A percentile compares a stretch with the other conserved stretches of the same genome.
Conservation (phyloP, 2,888 invertebrate genomes). For the Lithosia quadra region DNA sequence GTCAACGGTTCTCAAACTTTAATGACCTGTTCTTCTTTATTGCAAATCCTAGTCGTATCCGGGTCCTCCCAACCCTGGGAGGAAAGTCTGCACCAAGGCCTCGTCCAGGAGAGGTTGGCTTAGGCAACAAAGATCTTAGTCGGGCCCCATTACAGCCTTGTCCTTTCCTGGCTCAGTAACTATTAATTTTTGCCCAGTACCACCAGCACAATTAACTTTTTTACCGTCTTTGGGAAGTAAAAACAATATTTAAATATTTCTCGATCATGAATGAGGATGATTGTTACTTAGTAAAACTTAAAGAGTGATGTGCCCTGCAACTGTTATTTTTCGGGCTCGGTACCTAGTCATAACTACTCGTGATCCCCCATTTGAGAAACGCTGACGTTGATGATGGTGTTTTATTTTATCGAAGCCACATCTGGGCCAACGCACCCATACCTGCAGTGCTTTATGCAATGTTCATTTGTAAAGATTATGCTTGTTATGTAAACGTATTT, state of each 20-base stretch:
- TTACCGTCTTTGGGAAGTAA: no score
- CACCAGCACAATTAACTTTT: no score
- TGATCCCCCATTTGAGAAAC: background rate
- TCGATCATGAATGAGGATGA: background rate
- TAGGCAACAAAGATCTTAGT: no score
- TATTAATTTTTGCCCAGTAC: background rate
- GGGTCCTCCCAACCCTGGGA: no score
- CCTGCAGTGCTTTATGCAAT: slow-evolving; percentile 25
- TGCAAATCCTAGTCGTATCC: background rate
- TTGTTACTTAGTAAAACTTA: background rate
- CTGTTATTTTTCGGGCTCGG: no score
- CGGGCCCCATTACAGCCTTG: no score
- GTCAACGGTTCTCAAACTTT: background rate
- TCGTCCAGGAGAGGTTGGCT: background rate
- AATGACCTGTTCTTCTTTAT: background rate
- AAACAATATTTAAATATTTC: background rate
- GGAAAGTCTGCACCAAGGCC: background rate
- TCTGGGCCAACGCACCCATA: slow-evolving; percentile 37
- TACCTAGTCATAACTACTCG: background rate
- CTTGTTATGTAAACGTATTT: background rate
- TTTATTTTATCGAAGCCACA: slow-evolving; percentile 46
- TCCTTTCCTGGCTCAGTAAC: no score
- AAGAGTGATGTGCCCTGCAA: background rate
- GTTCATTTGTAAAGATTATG: slow-evolving; percentile 11
- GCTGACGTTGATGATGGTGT: slow-evolving; percentile 44